These are phyloP conservation scores for Hippocampus guttulatus DNA, from an alignment of 2,113 vertebrate species.

Conservation along the genomic window DNA sequence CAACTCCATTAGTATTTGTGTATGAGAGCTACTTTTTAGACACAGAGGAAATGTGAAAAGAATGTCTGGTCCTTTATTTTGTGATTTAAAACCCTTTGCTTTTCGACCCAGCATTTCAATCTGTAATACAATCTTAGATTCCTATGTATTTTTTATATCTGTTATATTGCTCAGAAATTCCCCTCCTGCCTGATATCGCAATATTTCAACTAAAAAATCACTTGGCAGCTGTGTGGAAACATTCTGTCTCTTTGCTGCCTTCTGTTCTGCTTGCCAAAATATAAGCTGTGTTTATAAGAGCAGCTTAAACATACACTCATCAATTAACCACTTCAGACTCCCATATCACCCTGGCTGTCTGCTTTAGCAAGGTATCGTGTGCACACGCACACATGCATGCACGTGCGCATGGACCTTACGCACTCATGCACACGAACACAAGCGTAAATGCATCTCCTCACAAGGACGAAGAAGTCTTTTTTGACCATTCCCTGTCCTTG, in stretches of 20 bases:
- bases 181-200: background rate
- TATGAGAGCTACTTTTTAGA: background rate
- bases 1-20: background rate
- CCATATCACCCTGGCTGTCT: slow-evolving; percentile 23
- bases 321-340: slow-evolving; percentile 43
- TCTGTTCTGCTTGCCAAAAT: slow-evolving; percentile 16
- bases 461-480: slow-evolving; percentile 63
- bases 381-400: slow-evolving; percentile 1
- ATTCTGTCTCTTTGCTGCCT: slow-evolving; percentile 10
- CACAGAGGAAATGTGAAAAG: background rate
- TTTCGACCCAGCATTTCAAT: background rate
- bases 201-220: slow-evolving; percentile 9
- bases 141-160: background rate
- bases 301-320: slow-evolving; percentile 46
- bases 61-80: background rate
- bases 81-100: background rate
- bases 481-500: slow-evolving; percentile 42
- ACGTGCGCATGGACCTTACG: background rate
- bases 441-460: slow-evolving; percentile 53
- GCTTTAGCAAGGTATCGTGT: slow-evolving; percentile 25
- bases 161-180: background rate
- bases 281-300: slow-evolving; percentile 25
- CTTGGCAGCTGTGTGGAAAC: slow-evolving; percentile 19
- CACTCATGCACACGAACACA: slow-evolving; percentile 37
- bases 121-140: background rate